A percentile compares a stretch with the other conserved stretches of the same genome.
phyloP scores from a whole-genome alignment of 64 coral and sea anemone species.

The Hydrozoanthus tunicans region DNA sequence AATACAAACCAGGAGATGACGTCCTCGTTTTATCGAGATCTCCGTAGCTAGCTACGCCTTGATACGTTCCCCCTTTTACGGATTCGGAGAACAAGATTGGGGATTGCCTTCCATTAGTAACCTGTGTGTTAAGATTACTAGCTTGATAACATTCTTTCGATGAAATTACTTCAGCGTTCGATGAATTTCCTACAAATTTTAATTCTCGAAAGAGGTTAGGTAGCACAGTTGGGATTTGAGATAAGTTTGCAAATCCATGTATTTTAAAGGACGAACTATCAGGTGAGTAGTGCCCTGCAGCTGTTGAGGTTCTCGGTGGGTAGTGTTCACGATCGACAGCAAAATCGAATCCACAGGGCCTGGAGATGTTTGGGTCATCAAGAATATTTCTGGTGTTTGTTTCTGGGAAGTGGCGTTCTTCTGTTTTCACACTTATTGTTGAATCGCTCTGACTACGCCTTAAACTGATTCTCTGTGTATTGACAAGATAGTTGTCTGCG shows the following conservation, averaged over 20 bases:
- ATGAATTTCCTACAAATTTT: slow-evolving; percentile 28
- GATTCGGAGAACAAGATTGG: slow-evolving; percentile 36
- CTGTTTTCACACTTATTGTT: neutral
- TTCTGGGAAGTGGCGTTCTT: neutral
- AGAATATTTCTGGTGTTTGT: neutral
- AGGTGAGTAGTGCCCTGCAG: slow-evolving; percentile 39
- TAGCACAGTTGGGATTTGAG: slow-evolving; percentile 63
- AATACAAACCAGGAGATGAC: slow-evolving; percentile 59
- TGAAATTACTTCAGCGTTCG: neutral
- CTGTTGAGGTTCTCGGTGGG: slow-evolving; percentile 80
- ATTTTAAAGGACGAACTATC: slow-evolving; percentile 15
- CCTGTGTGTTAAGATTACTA: neutral
- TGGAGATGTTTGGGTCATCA: neutral
- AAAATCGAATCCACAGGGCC: slow-evolving; percentile 13
- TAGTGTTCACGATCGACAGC: slow-evolving; percentile 16
- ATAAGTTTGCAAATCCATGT: slow-evolving; percentile 58
- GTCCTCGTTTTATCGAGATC: slow-evolving; percentile 32
- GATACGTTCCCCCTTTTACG: neutral
- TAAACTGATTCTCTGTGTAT: neutral
- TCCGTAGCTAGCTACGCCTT: slow-evolving; percentile 9
- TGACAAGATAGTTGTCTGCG: neutral
- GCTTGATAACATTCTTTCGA: neutral
- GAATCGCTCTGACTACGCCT: slow-evolving; percentile 37
- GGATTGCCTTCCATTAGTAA: slow-evolving; percentile 4
- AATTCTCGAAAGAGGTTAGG: slow-evolving; percentile 66